These are phyloP conservation scores for Formica exsecta DNA, from an alignment of 1,140 invertebrate genomes.

Conservation along the genomic window DNA sequence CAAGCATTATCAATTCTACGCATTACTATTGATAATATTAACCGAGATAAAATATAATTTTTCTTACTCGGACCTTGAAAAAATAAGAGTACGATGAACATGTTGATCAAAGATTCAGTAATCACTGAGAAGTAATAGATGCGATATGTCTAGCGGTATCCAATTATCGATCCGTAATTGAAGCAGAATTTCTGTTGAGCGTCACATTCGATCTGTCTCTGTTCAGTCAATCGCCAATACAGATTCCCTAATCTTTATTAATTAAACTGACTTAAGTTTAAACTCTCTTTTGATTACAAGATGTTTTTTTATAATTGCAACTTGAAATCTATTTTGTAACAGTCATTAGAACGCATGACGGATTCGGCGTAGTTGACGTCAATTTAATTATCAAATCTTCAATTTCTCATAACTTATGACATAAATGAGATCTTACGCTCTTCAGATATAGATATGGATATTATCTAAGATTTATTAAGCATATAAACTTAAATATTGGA, in stretches of 20 bases:
- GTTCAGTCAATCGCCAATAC: conserved; percentile 63
- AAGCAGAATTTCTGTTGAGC: conserved; percentile 82
- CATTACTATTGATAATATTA: not conserved
- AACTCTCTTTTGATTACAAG: conserved; percentile 43
- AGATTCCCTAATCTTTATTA: conserved; percentile 74
- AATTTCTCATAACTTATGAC: not conserved
- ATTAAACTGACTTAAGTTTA: conserved; percentile 81
- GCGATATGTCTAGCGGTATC: conserved; percentile 82
- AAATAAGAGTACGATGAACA: conserved; percentile 37
- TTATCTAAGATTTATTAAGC: not conserved
- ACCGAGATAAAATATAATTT: not conserved
- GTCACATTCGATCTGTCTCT: conserved; percentile 58
- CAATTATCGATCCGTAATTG: conserved; percentile 84
- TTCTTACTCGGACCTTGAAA: not conserved
- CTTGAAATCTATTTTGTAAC: conserved; percentile 1
- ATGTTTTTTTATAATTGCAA: conserved; percentile 40
- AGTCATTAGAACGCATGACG: not conserved
- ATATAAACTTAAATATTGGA: not conserved
- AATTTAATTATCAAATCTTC: not conserved
- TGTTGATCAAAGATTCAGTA: conserved; percentile 77
- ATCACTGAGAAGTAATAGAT: conserved; percentile 71
- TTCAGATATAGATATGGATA: not conserved
- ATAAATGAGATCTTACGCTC: not conserved
- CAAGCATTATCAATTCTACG: not conserved
- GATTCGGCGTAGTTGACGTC: not conserved